Percentiles rank a stretch among this genome's conserved stretches.
Conservation (phyloP, 2,113 vertebrate genomes). For the Albula goreensis region DNA sequence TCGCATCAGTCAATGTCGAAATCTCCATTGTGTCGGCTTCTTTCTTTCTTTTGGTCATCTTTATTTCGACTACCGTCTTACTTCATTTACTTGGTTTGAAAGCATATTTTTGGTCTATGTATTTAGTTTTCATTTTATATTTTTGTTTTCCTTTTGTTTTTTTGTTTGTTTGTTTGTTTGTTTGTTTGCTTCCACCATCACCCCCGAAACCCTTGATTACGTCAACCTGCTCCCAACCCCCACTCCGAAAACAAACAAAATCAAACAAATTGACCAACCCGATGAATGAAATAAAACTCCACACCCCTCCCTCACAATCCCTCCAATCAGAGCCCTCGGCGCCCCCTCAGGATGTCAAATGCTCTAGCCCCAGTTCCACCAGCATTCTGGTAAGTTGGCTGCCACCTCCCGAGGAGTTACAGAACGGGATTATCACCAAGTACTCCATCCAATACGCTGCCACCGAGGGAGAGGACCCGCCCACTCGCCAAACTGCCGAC, state of each 20-base stretch:
- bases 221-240: constrained; percentile 52
- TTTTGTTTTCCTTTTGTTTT: constrained; percentile 61
- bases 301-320: constrained; percentile 33
- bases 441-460: constrained; percentile 88
- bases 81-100: constrained; percentile 26
- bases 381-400: constrained; percentile 98
- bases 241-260: constrained; percentile 31
- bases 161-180: constrained; percentile 74
- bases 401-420: constrained; percentile 86
- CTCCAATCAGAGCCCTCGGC: constrained; percentile 92
- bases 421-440: constrained; percentile 87
- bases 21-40: constrained; percentile 74
- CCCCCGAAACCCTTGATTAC: constrained; percentile 51
- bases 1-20: constrained; percentile 58
- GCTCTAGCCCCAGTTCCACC: constrained; percentile 92
- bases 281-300: constrained; percentile 53
- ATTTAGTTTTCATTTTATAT: constrained; percentile 70
- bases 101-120: constrained; percentile 40
- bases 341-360: constrained; percentile 94
- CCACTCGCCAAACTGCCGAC: constrained; percentile 78
- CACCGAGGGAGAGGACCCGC: constrained; percentile 81
- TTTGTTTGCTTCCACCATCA: constrained; percentile 75
- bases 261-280: constrained; percentile 51
- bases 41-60: constrained; percentile 45
- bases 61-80: constrained; percentile 47